Evolutionary conservation across 2,797 vertebrate species (phyloP).

Genomic region (Arctocebus calabarensis): DNA sequence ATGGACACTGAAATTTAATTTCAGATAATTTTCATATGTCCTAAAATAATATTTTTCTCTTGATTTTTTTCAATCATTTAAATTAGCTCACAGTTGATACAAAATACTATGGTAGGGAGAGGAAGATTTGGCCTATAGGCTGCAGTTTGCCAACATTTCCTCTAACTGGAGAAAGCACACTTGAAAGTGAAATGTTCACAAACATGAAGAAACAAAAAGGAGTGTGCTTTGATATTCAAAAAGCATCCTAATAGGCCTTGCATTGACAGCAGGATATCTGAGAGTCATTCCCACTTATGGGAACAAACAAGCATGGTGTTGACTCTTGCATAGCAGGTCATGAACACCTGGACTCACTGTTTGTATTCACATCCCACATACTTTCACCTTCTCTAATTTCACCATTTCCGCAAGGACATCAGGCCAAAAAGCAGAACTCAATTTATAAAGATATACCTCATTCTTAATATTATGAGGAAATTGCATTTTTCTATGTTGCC

Average conservation of each 20-base stretch:
- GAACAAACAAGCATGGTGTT: not conserved
- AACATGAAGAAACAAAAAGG: conserved; percentile 58
- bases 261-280: not conserved
- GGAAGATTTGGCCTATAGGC: not conserved
- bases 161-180: not conserved
- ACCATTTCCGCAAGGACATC: not conserved
- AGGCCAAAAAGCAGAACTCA: conserved; percentile 20
- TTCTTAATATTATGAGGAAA: not conserved
- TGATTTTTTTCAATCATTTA: not conserved
- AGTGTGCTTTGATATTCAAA: conserved; percentile 58
- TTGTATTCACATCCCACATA: not conserved
- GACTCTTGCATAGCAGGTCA: conserved; percentile 22
- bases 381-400: conserved; percentile 46
- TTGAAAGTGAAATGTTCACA: not conserved
- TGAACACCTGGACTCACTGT: not conserved
- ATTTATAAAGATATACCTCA: not conserved
- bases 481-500: not conserved
- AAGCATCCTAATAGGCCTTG: conserved; percentile 53
- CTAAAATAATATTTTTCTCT: not conserved
- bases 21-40: not conserved
- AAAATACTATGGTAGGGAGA: not conserved
- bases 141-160: not conserved
- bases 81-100: not conserved
- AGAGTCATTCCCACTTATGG: not conserved
- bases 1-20: not conserved